Percentiles rank a stretch among this genome's conserved stretches.
Conservation (phyloP, 1,140 invertebrate species). For the Agraylea sexmaculata region DNA sequence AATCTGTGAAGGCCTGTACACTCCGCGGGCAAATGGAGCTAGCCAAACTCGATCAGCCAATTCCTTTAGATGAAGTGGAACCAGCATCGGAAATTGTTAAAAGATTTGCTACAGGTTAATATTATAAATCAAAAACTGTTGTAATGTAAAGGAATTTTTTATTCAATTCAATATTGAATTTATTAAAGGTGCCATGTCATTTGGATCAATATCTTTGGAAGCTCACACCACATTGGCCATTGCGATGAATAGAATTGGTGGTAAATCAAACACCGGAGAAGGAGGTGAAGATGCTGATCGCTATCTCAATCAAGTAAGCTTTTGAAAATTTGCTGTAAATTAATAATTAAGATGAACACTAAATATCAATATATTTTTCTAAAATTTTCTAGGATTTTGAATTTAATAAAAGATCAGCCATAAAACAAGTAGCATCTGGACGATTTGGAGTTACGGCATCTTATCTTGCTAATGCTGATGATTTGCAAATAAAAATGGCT, state of each 20-base stretch:
- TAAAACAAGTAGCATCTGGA: constrained; percentile 92
- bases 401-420: constrained; percentile 66
- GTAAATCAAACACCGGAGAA: constrained; percentile 95
- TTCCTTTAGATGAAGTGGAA: constrained; percentile 83
- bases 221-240: constrained; percentile 89
- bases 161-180: constrained; percentile 1
- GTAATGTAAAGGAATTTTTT: constrained; percentile 2
- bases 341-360: constrained; percentile 8
- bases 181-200: constrained; percentile 43
- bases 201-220: constrained; percentile 61
- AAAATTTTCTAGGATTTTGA: constrained; percentile 52
- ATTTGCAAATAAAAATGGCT: constrained; percentile 98
- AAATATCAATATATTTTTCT: constrained; percentile 7
- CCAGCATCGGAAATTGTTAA: constrained; percentile 92
- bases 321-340: constrained; percentile 6
- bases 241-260: constrained; percentile 94
- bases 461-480: constrained; percentile 92
- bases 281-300: constrained; percentile 82
- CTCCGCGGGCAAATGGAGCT: constrained; percentile 87
- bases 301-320: constrained; percentile 52
- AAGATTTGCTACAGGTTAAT: constrained; percentile 48
- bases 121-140: too few species aligned
- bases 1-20: constrained; percentile 79
- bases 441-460: constrained; percentile 96
- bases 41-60: constrained; percentile 56